Percentiles rank a stretch among this genome's conserved stretches.
Evolutionary conservation across 2,888 invertebrate species (phyloP).

Genomic region (Amphipoea lucens): DNA sequence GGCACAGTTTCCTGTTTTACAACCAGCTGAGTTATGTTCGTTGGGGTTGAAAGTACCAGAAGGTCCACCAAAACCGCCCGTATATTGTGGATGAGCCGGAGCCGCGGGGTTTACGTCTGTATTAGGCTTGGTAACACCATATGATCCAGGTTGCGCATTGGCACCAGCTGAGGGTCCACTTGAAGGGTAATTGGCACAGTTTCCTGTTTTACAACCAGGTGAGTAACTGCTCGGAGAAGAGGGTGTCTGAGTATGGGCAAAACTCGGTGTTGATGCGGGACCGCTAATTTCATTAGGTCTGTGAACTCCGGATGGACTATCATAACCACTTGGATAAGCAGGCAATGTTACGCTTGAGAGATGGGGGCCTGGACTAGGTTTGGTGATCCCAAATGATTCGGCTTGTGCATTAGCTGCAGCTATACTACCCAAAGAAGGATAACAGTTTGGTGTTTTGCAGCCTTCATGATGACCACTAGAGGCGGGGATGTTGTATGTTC

Average conservation of each 20-base stretch:
- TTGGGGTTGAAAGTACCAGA: constrained; percentile 27
- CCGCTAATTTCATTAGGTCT: constrained; percentile 29
- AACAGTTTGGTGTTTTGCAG: constrained; percentile 53
- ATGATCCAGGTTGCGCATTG: constrained; percentile 21
- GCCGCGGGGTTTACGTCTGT: background rate
- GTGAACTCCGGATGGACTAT: constrained; percentile 45
- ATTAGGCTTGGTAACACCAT: background rate
- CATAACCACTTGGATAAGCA: constrained; percentile 37
- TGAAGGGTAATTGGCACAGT: constrained; percentile 38
- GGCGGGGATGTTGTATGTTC: constrained; percentile 33
- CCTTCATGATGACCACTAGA: constrained; percentile 18
- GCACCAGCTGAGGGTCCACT: constrained; percentile 7
- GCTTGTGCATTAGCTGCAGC: constrained; percentile 33
- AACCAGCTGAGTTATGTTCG: constrained; percentile 42
- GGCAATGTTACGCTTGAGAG: constrained; percentile 39
- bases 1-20: constrained; percentile 50
- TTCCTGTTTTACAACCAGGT: constrained; percentile 41
- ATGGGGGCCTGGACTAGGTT: constrained; percentile 38
- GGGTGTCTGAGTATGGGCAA: constrained; percentile 30
- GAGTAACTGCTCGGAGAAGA: constrained; percentile 28
- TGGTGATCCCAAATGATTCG: constrained; percentile 33
- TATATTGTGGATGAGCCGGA: constrained; percentile 7
- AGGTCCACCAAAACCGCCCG: constrained; percentile 24
- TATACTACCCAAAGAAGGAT: constrained; percentile 23
- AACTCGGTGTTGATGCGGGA: constrained; percentile 32